Conservation (phyloP, 1,140 invertebrate species). For the Gyrodactylus bullatarudis region DNA sequence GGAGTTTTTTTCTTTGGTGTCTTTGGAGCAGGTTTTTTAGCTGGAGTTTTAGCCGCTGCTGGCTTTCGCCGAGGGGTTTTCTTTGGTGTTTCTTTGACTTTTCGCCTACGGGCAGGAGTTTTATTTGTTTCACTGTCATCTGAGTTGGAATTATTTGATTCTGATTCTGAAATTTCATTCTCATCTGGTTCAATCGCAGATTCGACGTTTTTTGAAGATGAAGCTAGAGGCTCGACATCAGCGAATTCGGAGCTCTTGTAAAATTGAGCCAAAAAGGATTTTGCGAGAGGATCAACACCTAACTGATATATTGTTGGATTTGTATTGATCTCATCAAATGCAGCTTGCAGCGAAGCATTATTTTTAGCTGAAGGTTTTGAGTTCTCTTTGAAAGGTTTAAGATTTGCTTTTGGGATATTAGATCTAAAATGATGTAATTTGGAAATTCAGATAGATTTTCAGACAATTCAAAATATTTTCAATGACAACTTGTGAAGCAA, state of each 20-base stretch:
- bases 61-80: too few relatives aligned
- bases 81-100: too few relatives aligned
- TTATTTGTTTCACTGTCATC: too few relatives aligned
- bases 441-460: too few relatives aligned
- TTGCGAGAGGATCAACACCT: background rate
- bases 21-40: background rate
- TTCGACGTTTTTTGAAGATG: too few relatives aligned
- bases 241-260: background rate
- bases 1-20: background rate
- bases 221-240: background rate
- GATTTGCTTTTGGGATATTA: background rate
- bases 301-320: background rate
- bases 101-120: too few relatives aligned
- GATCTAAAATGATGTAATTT: background rate
- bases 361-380: background rate
- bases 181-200: too few relatives aligned
- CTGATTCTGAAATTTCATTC: too few relatives aligned
- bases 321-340: background rate
- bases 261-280: background rate
- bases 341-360: background rate
- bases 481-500: too few relatives aligned
- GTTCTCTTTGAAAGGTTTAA: background rate
- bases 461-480: too few relatives aligned
- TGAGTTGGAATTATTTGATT: too few relatives aligned
- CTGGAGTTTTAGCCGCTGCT: too few relatives aligned